These are phyloP conservation scores for Sarcophaga caerulescens DNA, from an alignment of 2,888 invertebrate species.

Conservation along the genomic window DNA sequence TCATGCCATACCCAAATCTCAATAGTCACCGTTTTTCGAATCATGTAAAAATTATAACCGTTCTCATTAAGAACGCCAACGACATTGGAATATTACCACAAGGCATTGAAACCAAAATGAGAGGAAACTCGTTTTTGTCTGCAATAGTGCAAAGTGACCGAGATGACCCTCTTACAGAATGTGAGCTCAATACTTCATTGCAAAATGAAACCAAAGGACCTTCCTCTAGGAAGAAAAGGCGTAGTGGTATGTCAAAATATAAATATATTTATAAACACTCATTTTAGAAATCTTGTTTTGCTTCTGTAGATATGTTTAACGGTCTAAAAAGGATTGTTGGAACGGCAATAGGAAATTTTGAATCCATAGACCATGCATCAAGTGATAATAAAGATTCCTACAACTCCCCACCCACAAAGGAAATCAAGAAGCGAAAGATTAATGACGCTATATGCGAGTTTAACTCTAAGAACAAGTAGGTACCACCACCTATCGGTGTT, in stretches of 20 bases:
- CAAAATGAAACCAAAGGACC: not conserved
- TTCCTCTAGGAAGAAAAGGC: constrained; percentile 85
- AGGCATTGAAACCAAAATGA: too few species aligned
- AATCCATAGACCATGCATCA: constrained; percentile 81
- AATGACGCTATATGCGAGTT: too few species aligned
- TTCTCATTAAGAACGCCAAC: constrained; percentile 89
- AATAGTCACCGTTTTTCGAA: constrained; percentile 86
- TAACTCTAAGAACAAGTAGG: too few species aligned
- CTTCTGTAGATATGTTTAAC: constrained; percentile 86
- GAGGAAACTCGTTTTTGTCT: too few species aligned
- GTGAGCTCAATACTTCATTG: constrained; percentile 66
- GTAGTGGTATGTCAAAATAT: constrained; percentile 94
- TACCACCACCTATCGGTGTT: too few species aligned
- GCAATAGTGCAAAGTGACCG: too few species aligned
- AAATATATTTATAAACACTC: constrained; percentile 74
- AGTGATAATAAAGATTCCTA: not conserved
- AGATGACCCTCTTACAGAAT: too few species aligned
- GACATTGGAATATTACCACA: constrained; percentile 88
- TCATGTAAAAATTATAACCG: constrained; percentile 87
- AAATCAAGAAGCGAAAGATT: not conserved
- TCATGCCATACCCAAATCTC: constrained; percentile 87
- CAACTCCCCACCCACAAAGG: constrained; percentile 21
- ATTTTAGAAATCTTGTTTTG: constrained; percentile 63
- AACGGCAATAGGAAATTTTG: constrained; percentile 82
- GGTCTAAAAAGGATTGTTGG: constrained; percentile 90